Evolutionary conservation across 2,113 vertebrate genomes (phyloP).

Genomic region (Apteryx mantelli): DNA sequence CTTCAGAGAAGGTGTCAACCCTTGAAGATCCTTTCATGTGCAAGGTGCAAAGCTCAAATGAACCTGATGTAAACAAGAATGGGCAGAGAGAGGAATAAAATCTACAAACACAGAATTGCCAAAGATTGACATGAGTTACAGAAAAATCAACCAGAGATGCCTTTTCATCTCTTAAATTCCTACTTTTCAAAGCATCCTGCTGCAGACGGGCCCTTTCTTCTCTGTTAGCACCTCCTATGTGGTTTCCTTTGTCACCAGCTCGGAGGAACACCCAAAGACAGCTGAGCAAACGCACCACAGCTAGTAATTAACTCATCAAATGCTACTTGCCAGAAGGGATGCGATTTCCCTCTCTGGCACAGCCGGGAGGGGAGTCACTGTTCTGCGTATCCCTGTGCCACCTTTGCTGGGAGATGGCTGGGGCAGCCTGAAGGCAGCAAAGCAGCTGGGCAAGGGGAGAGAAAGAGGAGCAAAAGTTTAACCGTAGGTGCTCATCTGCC

Average conservation of each 20-base stretch:
- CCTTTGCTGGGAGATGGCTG: neutral
- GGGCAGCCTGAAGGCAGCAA: rapidly evolving
- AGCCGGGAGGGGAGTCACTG: neutral
- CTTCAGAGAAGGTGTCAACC: slow-evolving; percentile 16
- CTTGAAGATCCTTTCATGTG: slow-evolving; percentile 48
- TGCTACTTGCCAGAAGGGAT: neutral
- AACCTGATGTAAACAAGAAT: neutral
- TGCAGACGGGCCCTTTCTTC: neutral
- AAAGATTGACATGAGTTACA: neutral
- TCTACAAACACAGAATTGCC: neutral
- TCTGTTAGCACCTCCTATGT: slow-evolving; percentile 2
- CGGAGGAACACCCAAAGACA: neutral
- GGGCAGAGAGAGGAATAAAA: neutral
- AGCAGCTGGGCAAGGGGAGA: neutral
- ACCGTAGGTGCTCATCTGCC: neutral
- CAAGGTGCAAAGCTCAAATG: slow-evolving; percentile 9
- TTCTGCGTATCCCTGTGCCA: rapidly evolving
- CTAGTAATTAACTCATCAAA: neutral
- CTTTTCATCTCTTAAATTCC: neutral
- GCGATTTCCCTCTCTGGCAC: neutral
- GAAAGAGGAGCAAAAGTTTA: neutral
- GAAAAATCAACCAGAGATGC: neutral
- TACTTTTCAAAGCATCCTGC: neutral
- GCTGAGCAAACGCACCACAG: neutral
- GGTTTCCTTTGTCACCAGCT: neutral